A percentile compares a stretch with the other conserved stretches of the same genome.
Conservation (phyloP, 2,888 invertebrate species). For the Andrena minutula region DNA sequence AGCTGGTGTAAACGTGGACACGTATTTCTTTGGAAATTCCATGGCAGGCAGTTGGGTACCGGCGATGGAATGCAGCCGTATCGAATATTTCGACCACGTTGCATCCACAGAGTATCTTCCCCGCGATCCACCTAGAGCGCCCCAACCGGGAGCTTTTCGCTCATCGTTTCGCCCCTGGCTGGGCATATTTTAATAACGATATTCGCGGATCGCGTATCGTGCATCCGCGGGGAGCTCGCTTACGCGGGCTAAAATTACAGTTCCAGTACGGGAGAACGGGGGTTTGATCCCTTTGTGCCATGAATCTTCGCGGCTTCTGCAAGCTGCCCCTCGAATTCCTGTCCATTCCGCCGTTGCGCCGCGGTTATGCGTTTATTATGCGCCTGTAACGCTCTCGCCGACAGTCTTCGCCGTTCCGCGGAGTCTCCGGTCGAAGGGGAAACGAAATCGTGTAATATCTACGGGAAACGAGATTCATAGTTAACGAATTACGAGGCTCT, state of each 20-base stretch:
- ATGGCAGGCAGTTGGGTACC: no score
- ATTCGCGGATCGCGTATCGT: slow-evolving; percentile 24
- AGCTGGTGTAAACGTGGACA: neutral
- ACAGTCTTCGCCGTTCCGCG: neutral
- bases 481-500: slow-evolving; percentile 27
- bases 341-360: slow-evolving; percentile 45
- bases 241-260: slow-evolving; percentile 40
- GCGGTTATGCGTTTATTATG: slow-evolving; percentile 74
- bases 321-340: slow-evolving; percentile 63
- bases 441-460: slow-evolving; percentile 55
- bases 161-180: slow-evolving; percentile 19
- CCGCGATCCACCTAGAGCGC: neutral
- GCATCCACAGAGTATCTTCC: slow-evolving; percentile 2
- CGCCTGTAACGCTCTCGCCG: slow-evolving; percentile 24
- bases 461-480: slow-evolving; percentile 35
- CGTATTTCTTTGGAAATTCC: no score
- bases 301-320: slow-evolving; percentile 65
- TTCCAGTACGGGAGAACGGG: slow-evolving; percentile 21
- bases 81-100: slow-evolving; percentile 27
- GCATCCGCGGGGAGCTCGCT: neutral
- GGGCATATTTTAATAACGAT: slow-evolving; percentile 51
- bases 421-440: neutral
- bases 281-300: slow-evolving; percentile 46
- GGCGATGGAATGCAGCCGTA: neutral
- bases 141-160: slow-evolving; percentile 5